Conservation (phyloP, 2,113 vertebrate species). For the Mobula hypostoma region DNA sequence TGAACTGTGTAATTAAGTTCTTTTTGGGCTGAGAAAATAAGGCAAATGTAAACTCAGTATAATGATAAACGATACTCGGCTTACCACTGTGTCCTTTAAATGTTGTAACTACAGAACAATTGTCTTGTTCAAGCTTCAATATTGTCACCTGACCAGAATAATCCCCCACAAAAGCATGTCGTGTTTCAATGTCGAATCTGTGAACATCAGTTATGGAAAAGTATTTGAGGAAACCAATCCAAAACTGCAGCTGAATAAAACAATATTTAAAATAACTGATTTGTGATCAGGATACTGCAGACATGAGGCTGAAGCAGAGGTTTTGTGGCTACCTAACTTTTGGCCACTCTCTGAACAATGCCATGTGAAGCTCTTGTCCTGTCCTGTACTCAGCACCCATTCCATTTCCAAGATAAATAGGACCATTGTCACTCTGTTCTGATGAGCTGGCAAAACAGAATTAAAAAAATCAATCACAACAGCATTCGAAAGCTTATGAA, state of each 20-base stretch:
- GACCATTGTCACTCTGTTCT: constrained; percentile 81
- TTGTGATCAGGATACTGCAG: constrained; percentile 83
- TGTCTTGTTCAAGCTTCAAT: constrained; percentile 91
- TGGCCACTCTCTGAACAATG: constrained; percentile 91
- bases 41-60: neutral
- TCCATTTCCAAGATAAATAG: constrained; percentile 96
- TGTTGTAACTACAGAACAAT: constrained; percentile 84
- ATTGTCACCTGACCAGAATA: constrained; percentile 97
- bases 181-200: constrained; percentile 94
- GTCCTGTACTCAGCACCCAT: constrained; percentile 88
- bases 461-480: constrained; percentile 40
- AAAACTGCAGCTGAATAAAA: neutral
- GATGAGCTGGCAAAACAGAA: constrained; percentile 71
- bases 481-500: neutral
- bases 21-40: neutral
- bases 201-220: constrained; percentile 55
- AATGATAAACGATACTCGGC: neutral
- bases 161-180: constrained; percentile 91
- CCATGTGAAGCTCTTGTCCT: constrained; percentile 91
- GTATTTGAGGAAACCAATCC: neutral
- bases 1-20: neutral
- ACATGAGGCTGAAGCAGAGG: constrained; percentile 78
- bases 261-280: neutral
- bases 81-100: constrained; percentile 96
- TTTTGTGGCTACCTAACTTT: constrained; percentile 79